Percentiles rank a stretch among this genome's conserved stretches.
These are phyloP conservation scores for Chamaetylas fuelleborni DNA, from an alignment of 2,113 vertebrate genomes.

Conservation along the genomic window DNA sequence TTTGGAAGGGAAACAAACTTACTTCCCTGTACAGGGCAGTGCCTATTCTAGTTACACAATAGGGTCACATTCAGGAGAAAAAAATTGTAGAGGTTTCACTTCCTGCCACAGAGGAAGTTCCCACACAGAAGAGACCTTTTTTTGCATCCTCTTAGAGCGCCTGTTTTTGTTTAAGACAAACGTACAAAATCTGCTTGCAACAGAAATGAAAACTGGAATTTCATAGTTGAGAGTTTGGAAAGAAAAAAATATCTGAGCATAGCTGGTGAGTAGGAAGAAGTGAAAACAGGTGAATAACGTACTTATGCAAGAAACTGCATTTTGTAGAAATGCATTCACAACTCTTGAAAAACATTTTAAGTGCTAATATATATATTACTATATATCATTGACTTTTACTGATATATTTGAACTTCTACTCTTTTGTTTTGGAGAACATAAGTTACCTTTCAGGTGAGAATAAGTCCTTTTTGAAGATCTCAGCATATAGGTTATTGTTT, in stretches of 20 bases:
- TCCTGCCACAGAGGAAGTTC: slow-evolving; percentile 36
- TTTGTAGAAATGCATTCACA: neutral
- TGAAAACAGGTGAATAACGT: neutral
- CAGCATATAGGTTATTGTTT: neutral
- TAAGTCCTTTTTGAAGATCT: neutral
- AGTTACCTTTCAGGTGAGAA: neutral
- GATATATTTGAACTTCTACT: neutral
- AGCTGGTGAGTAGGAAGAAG: neutral
- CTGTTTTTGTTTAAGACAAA: neutral
- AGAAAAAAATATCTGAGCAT: neutral
- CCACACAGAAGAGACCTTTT: neutral
- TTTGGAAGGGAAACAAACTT: slow-evolving; percentile 30
- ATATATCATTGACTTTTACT: neutral
- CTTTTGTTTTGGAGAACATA: neutral
- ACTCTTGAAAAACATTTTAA: neutral
- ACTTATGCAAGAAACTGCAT: neutral
- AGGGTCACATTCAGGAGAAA: neutral
- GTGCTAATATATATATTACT: neutral
- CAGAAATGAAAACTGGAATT: neutral
- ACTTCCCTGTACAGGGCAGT: slow-evolving; percentile 3
- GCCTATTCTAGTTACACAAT: slow-evolving; percentile 14
- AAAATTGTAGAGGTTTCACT: neutral
- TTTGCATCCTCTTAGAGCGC: neutral
- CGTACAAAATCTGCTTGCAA: neutral
- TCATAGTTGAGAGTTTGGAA: neutral